Evolutionary conservation across 1,140 invertebrate genomes (phyloP).

Genomic region (Mylabris phalerata): DNA sequence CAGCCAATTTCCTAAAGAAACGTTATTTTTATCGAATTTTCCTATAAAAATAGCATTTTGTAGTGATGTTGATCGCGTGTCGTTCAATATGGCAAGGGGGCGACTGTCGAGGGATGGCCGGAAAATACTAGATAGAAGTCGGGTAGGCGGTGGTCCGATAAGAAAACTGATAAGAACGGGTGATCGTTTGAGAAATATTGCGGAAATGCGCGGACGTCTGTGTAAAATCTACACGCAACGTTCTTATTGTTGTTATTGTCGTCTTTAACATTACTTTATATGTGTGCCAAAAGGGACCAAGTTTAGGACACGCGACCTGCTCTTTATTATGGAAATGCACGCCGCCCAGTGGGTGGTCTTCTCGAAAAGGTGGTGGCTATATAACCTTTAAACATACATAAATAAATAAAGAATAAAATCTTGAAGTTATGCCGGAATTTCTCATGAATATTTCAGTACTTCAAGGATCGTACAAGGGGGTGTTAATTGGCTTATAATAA

Average conservation of each 20-base stretch:
- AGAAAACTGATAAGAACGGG: constrained; percentile 25
- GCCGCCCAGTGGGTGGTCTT: constrained; percentile 4
- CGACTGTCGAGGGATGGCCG: constrained; percentile 19
- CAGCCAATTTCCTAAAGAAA: too few relatives aligned
- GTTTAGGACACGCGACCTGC: constrained; percentile 21
- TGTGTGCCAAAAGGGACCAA: constrained; percentile 19
- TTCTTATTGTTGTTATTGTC: constrained; percentile 11
- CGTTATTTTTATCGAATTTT: too few relatives aligned
- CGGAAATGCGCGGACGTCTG: constrained; percentile 21
- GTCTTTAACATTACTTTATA: constrained; percentile 4
- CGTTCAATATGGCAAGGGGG: too few relatives aligned
- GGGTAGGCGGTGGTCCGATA: constrained; percentile 21
- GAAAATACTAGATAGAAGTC: constrained; percentile 22
- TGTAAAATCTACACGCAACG: constrained; percentile 20
- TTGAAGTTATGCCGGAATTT: not conserved
- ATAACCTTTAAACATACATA: too few relatives aligned
- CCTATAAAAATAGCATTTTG: not conserved
- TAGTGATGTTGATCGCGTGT: not conserved
- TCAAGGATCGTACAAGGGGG: too few relatives aligned
- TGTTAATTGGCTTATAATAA: too few relatives aligned
- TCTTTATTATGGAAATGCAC: constrained; percentile 26
- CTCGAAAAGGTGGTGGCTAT: too few relatives aligned
- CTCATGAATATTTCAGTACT: constrained; percentile 8
- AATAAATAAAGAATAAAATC: too few relatives aligned
- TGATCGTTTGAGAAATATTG: constrained; percentile 24